Conservation (phyloP, 2,888 invertebrate genomes). For the Sesamia inferens region DNA sequence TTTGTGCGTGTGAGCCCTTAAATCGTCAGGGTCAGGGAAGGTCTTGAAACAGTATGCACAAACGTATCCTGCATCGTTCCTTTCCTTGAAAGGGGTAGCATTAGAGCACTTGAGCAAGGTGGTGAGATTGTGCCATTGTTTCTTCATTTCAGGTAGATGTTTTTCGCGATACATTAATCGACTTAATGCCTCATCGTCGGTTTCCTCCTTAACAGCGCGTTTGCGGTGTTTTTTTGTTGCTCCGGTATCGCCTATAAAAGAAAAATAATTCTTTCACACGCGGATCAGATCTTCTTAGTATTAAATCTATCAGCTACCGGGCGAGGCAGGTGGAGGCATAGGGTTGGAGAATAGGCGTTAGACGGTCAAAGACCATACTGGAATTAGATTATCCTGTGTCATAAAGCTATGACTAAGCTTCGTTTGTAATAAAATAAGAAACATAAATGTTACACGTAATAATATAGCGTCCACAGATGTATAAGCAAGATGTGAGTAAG, state of each 20-base stretch:
- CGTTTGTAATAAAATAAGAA: background rate
- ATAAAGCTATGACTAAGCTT: no score
- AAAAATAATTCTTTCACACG: constrained; percentile 85
- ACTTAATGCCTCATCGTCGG: constrained; percentile 69
- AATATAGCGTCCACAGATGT: background rate
- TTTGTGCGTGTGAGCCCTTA: constrained; percentile 78
- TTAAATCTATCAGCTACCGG: constrained; percentile 47
- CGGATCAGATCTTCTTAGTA: constrained; percentile 69
- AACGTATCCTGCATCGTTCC: constrained; percentile 85
- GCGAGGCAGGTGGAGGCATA: constrained; percentile 14
- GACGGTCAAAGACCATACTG: background rate
- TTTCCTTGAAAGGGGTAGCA: constrained; percentile 84
- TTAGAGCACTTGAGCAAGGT: constrained; percentile 83
- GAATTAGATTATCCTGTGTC: background rate
- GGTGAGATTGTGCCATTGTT: constrained; percentile 85
- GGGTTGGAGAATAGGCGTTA: constrained; percentile 8
- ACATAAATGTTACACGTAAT: background rate
- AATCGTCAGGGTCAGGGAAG: constrained; percentile 77
- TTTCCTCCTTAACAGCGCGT: constrained; percentile 77
- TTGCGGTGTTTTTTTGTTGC: constrained; percentile 80
- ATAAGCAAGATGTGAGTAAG: background rate
- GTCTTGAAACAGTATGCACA: constrained; percentile 86
- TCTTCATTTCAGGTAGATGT: constrained; percentile 81
- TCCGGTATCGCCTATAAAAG: constrained; percentile 87
- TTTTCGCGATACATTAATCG: constrained; percentile 75